These are phyloP conservation scores for Drosophila emarginata DNA, from an alignment of 2,888 invertebrate species.

Conservation along the genomic window DNA sequence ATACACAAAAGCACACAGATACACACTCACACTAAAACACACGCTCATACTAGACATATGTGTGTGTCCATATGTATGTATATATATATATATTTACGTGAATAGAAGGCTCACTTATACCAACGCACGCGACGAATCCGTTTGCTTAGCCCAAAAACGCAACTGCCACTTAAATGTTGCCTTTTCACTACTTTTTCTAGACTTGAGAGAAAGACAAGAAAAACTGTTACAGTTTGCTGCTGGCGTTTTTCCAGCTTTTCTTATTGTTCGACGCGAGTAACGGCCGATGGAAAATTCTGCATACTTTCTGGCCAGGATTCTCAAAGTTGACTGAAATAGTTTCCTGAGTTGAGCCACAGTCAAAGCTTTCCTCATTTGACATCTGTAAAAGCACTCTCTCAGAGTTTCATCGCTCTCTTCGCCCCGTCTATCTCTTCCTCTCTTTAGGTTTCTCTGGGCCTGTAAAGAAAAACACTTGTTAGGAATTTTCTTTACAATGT, in stretches of 20 bases:
- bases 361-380: constrained; percentile 30
- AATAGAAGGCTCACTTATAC: constrained; percentile 24
- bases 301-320: constrained; percentile 66
- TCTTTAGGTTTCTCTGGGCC: constrained; percentile 19
- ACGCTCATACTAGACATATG: constrained; percentile 23
- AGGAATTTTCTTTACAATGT: constrained; percentile 51
- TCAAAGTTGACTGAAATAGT: constrained; percentile 48
- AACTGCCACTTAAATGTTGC: constrained; percentile 68
- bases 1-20: constrained; percentile 66
- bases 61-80: background rate
- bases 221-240: constrained; percentile 55
- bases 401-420: no score
- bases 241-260: constrained; percentile 64
- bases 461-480: constrained; percentile 68
- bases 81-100: background rate
- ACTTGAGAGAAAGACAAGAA: constrained; percentile 36
- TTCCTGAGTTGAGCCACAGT: constrained; percentile 27
- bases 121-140: constrained; percentile 24
- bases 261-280: constrained; percentile 46
- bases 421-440: constrained; percentile 14
- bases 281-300: constrained; percentile 27
- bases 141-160: constrained; percentile 49
- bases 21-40: constrained; percentile 35
- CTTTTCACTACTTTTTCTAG: constrained; percentile 64
- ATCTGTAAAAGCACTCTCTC: constrained; percentile 31